A percentile compares a stretch with the other conserved stretches of the same genome.
phyloP scores from a whole-genome alignment of 2,113 vertebrate species.

The Grantiella picta region DNA sequence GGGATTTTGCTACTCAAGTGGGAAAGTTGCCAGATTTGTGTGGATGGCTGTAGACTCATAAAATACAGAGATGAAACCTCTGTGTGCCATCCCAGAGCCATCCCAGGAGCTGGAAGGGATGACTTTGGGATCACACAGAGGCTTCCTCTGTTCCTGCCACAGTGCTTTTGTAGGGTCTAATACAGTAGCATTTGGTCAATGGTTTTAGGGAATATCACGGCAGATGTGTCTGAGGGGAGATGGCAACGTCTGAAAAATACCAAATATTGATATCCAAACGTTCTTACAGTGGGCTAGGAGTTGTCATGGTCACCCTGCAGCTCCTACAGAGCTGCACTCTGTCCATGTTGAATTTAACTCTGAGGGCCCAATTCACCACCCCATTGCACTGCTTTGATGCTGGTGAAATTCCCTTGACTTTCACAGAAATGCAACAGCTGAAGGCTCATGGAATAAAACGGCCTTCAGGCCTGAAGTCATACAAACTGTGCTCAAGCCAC shows the following conservation, averaged over 20 bases:
- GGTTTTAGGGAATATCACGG: constrained; percentile 2
- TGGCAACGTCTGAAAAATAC: not conserved
- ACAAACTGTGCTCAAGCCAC: not conserved
- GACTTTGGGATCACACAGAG: not conserved
- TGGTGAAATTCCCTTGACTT: not conserved
- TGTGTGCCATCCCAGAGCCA: not conserved
- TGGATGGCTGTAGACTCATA: not conserved
- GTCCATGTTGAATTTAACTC: not conserved
- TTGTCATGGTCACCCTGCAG: not conserved
- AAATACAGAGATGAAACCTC: not conserved
- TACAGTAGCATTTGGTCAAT: constrained; percentile 3
- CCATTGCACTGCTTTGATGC: not conserved
- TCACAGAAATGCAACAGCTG: not conserved
- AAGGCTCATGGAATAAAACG: not conserved
- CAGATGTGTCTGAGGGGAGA: not conserved
- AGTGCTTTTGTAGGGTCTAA: not conserved
- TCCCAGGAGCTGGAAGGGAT: not conserved
- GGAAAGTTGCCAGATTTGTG: not conserved
- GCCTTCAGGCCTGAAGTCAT: not conserved
- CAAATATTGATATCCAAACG: not conserved
- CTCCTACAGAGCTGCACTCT: not conserved
- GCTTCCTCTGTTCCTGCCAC: not conserved
- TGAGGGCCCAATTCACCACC: not conserved
- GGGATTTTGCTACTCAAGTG: not conserved
- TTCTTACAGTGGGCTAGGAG: not conserved